Evolutionary conservation across 2,113 vertebrate genomes (phyloP), one percentile per base, ranked within the genome.

Genomic region (Pangasianodon gigas): DNA sequence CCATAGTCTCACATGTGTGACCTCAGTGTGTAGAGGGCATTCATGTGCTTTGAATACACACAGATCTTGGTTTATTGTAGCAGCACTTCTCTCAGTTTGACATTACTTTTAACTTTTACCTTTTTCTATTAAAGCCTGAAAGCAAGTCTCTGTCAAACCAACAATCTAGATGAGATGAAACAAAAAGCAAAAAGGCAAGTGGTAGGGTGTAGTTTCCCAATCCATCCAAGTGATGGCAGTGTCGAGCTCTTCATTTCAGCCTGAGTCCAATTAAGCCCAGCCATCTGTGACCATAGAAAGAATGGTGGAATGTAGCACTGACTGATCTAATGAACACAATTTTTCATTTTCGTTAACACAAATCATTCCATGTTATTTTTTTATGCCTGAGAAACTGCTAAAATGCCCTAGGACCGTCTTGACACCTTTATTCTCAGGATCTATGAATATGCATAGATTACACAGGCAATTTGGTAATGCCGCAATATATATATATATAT

Each of bases 191-290:
- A 65, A 62, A 48, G 46, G 24, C 52, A 3, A 32, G 54, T 51
- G 9, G 41, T 14, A 24, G 71, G 37, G 4, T 87, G 84, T 51
- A 75, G 29, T 79, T 71, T n/a, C 13, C 32, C 44, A 85, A 2
- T 32, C 0, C 37, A 85, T 88, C 93, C 94, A 94, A 92, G 82
- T 88, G 94, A 92, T 95, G 93, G 94, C 94, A 94, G 94, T 94
- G 90, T 95, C 93, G 93, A 93, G 92, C 91, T 89, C 93, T 58
- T 80, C 0, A 37, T 56, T 54, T 52, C 21, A 46, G 19, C 51
- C 32, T n/a, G 26, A 29, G 1, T 16, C 18, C 41, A 84, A 79
- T 85, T 52, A 89, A 37, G 65, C 8, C 46, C 24, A 8, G 51
- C 19, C 83, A 24, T 88, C 86, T 90, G 80, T 83, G 46, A 84